Conservation (phyloP, 2,113 vertebrate species). For the Brachypodius melanocephalos region DNA sequence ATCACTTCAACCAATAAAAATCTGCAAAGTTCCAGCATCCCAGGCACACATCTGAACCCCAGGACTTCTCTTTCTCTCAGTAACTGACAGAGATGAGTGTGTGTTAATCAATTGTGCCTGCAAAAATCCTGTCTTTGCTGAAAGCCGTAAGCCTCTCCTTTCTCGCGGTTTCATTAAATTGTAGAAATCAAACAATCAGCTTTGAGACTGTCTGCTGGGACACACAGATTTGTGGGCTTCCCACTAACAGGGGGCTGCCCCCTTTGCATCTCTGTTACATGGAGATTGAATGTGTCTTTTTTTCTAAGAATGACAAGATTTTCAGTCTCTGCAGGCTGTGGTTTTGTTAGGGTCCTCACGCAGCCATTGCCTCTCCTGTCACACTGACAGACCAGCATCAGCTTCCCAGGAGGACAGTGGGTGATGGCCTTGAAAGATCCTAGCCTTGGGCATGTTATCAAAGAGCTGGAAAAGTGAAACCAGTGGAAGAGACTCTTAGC, state of each 20-base stretch:
- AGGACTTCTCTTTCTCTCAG: background rate
- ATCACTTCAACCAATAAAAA: background rate
- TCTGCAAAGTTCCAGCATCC: background rate
- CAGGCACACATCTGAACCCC: background rate
- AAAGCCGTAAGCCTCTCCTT: background rate
- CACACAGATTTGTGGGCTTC: background rate
- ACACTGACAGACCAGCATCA: background rate
- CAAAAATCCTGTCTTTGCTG: background rate
- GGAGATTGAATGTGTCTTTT: background rate
- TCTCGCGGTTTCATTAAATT: background rate
- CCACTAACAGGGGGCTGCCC: fast-evolving
- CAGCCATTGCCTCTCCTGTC: background rate
- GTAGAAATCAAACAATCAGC: background rate
- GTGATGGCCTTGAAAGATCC: background rate
- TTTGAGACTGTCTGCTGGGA: background rate
- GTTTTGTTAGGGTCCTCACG: background rate
- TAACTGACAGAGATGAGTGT: background rate
- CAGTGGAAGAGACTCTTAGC: background rate
- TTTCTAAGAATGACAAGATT: background rate
- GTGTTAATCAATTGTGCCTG: background rate
- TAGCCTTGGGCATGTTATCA: background rate
- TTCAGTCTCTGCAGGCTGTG: background rate
- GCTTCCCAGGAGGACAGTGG: background rate
- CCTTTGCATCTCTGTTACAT: fast-evolving
- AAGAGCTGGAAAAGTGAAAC: background rate